These are phyloP conservation scores for Potamarius usumacintae DNA, from an alignment of 2,113 vertebrate genomes.

Conservation along the genomic window DNA sequence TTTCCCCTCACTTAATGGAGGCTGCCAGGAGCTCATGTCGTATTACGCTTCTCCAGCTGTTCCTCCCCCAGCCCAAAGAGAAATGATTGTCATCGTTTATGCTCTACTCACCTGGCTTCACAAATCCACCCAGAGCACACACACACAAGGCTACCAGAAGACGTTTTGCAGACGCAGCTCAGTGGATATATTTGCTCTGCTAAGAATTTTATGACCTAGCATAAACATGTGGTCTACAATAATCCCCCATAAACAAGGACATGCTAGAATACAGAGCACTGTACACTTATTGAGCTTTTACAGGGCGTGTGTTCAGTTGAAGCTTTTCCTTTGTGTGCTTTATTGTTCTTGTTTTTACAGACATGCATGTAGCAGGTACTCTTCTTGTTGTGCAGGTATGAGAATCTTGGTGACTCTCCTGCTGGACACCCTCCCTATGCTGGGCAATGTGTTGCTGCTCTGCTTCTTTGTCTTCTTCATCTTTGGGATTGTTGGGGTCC, in stretches of 20 bases:
- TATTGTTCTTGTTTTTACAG: constrained; percentile 26
- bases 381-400: constrained; percentile 75
- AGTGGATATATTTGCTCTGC: constrained; percentile 7
- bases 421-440: constrained; percentile 87
- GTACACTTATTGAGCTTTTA: constrained; percentile 14
- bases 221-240: constrained; percentile 35
- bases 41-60: constrained; percentile 49
- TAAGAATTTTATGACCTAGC: constrained; percentile 29
- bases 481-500: constrained; percentile 85
- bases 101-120: constrained; percentile 45
- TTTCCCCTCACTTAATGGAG: constrained; percentile 38
- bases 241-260: constrained; percentile 11
- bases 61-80: constrained; percentile 57
- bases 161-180: constrained; percentile 11
- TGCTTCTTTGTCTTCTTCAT: constrained; percentile 93
- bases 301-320: neutral
- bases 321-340: neutral
- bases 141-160: constrained; percentile 15
- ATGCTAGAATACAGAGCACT: neutral
- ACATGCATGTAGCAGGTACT: constrained; percentile 7
- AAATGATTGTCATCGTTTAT: constrained; percentile 60
- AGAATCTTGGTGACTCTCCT: constrained; percentile 86
- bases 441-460: constrained; percentile 85
- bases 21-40: constrained; percentile 33
- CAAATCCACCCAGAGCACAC: neutral